Evolutionary conservation across 2,113 vertebrate genomes (phyloP), one percentile per base, ranked within the genome.

Genomic region (Triplophysa tibetana): DNA sequence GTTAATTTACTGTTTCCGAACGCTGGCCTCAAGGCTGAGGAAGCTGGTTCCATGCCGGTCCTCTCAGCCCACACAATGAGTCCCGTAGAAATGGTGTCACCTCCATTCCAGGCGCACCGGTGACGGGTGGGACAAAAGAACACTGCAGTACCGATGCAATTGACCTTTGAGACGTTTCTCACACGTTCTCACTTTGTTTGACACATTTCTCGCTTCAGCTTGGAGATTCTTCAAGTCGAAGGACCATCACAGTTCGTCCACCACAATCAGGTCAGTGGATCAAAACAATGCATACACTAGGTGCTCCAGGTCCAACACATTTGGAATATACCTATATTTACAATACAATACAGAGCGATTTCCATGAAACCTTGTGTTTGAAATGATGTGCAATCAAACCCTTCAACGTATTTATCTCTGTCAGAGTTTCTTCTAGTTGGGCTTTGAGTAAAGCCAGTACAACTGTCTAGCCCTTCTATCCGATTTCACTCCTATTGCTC

Each of bases 141-240:
- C 58, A 77, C 78, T 65, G 84, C 76, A 45, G 77, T 64, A 19
- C 17, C 63, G 29, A 83, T 17, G 48, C 23, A 54, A 54, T 66
- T 56, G 81, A 82, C 82, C 80, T 81, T 78, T 3, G 8, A 70
- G 79, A 76, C 12, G n/a, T 48, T 83, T 81, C 16, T 38, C 63
- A 79, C 62, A 41, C 50, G 9, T 66, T 43, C 78, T 75, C 50
- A 65, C 52, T 17, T 43, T 69, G 24, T 72, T 62, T 62, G 58
- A 17, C 33, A 75, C 5, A 2, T 63, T 63, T n/a, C 11, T 10
- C 54, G 21, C 77, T 60, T 33, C 52, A 14, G 16, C 38, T 77
- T 66, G 3, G 43, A 74, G 26, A 62, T 50, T 38, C n/a, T 13
- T 19, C 16, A 43, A 74, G 56, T 33, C n/a, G 21, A 21, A 75